phyloP scores from a whole-genome alignment of 2,113 vertebrate genomes.

The Chlorodrepanis virens region DNA sequence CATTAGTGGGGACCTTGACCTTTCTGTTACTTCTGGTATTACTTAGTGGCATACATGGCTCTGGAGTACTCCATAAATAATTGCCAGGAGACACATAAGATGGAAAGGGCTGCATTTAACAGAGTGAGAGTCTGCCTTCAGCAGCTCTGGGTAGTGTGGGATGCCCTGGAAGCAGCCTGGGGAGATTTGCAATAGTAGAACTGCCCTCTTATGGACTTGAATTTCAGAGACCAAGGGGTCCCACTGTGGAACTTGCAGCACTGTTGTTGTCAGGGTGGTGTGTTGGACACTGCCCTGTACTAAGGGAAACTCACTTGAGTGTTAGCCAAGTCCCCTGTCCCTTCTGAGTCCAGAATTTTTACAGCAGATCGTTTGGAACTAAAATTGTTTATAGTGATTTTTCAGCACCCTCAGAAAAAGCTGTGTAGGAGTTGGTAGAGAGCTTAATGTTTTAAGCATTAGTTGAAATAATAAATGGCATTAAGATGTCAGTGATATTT shows the following conservation, averaged over 20 bases:
- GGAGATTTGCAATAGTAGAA: neutral
- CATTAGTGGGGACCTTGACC: neutral
- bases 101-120: neutral
- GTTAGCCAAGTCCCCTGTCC: neutral
- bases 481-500: neutral
- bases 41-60: neutral
- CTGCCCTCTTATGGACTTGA: neutral
- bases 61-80: neutral
- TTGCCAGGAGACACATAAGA: neutral
- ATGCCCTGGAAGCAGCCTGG: neutral
- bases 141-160: neutral
- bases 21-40: neutral
- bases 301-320: neutral
- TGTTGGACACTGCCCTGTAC: neutral
- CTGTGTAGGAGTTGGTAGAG: neutral
- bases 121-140: neutral
- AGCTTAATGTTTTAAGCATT: slow-evolving; percentile 34
- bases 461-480: slow-evolving; percentile 6
- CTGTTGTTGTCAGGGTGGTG: neutral
- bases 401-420: slow-evolving; percentile 6
- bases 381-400: slow-evolving; percentile 9
- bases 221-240: neutral
- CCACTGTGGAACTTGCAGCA: neutral
- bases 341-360: neutral
- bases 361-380: neutral